These are phyloP conservation scores for Sogatella furcifera DNA, from an alignment of 1,140 invertebrate genomes.

Conservation along the genomic window DNA sequence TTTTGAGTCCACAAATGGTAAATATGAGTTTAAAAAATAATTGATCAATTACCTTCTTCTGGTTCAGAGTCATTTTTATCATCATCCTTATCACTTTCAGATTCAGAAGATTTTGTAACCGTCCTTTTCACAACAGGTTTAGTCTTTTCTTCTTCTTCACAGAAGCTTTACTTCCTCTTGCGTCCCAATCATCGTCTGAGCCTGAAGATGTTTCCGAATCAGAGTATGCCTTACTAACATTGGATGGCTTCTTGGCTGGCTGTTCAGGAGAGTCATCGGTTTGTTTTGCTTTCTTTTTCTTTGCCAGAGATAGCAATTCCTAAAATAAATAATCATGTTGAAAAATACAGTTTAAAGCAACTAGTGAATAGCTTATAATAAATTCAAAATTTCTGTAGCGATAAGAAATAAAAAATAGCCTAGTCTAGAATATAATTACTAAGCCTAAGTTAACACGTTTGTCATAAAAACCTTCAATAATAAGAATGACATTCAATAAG, in stretches of 20 bases:
- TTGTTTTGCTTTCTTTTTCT: constrained; percentile 53
- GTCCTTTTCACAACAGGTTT: constrained; percentile 38
- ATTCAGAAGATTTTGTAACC: constrained; percentile 32
- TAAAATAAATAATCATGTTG: constrained; percentile 35
- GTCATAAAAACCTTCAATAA: too few relatives aligned
- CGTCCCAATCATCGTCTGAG: constrained; percentile 60
- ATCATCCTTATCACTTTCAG: constrained; percentile 37
- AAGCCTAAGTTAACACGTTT: too few relatives aligned
- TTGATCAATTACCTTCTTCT: constrained; percentile 44
- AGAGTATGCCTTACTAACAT: constrained; percentile 29
- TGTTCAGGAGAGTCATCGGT: constrained; percentile 43
- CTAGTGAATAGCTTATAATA: too few relatives aligned
- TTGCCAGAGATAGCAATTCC: constrained; percentile 78
- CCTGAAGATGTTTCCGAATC: constrained; percentile 60
- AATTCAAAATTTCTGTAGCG: too few relatives aligned
- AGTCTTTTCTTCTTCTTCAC: constrained; percentile 47
- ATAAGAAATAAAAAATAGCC: too few relatives aligned
- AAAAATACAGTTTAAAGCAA: too few relatives aligned
- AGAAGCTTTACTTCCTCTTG: constrained; percentile 38
- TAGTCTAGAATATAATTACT: too few relatives aligned
- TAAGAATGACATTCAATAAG: too few relatives aligned
- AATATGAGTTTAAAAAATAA: constrained; percentile 5
- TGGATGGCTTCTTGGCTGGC: constrained; percentile 31
- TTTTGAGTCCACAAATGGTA: too few relatives aligned
- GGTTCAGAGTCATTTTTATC: constrained; percentile 47